phyloP scores from a whole-genome alignment of 2,797 vertebrate genomes.

The Schizopygopsis malacanthus region DNA sequence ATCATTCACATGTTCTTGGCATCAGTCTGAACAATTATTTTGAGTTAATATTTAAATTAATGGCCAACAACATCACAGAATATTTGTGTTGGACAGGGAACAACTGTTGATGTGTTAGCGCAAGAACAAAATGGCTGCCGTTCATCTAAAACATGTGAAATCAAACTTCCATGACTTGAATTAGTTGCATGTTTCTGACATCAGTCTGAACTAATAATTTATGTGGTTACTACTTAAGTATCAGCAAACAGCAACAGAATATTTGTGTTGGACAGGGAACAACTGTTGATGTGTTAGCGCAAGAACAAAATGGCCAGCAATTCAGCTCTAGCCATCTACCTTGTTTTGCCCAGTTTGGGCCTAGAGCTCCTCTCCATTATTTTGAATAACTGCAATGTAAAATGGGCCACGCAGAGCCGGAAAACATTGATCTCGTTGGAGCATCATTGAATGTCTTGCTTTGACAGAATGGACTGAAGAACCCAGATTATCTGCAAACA shows the following conservation, averaged over 20 bases:
- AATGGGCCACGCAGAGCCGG: not conserved
- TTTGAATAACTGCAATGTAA: not conserved
- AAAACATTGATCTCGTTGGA: not conserved
- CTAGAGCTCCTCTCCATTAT: slow-evolving; percentile 13
- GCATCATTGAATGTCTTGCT: not conserved
- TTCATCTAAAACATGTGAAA: slow-evolving; percentile 46
- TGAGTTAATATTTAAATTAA: not conserved
- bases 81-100: slow-evolving; percentile 62
- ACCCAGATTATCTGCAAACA: not conserved
- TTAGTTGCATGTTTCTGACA: not conserved
- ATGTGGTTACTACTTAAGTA: slow-evolving; percentile 5
- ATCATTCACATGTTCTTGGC: not conserved
- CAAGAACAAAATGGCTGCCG: slow-evolving; percentile 70
- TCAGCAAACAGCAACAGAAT: not conserved
- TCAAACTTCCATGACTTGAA: not conserved
- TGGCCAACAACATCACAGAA: not conserved
- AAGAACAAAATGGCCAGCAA: slow-evolving; percentile 70
- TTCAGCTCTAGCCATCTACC: slow-evolving; percentile 49
- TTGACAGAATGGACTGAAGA: not conserved
- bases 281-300: slow-evolving; percentile 73
- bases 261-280: slow-evolving; percentile 64
- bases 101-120: slow-evolving; percentile 74
- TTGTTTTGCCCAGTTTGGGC: slow-evolving; percentile 64
- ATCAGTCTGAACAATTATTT: not conserved
- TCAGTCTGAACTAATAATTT: not conserved